Base-by-base conservation (phyloP, 2,888 invertebrate species). In the Catocala fraxini region DNA sequence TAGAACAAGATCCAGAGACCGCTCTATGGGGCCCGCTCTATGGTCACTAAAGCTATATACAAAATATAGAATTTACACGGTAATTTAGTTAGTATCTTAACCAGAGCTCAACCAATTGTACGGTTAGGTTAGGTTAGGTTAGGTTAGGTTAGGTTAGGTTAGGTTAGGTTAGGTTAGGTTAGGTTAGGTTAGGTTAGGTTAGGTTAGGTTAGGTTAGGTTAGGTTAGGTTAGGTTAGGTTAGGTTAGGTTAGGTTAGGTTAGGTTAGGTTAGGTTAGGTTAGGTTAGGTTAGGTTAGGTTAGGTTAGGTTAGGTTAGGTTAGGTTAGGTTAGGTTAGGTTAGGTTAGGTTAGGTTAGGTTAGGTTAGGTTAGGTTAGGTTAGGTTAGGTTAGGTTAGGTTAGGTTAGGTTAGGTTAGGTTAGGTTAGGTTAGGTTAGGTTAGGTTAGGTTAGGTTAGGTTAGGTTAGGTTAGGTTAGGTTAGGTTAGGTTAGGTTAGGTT, bases 341-440 rank as follows among this genome's bases (percentile, higher is more conserved):
- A 70, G 70, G 70, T 70, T 70, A 70, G 70, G 70, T 66, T 70
- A 70, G 70, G 70, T 69, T 65, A 62, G 63, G 63, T 68, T 65
- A 68, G 64, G 64, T 68, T 68, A 65, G 64, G 62, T 58, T 57
- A 54, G 57, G 53, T 63, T 57, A 54, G 59, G 52, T 58, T 59
- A 59, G 59, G 59, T 63, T 56, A 51, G 59, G 56, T 54, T 60
- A 57, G 60, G 57, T 60, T 57, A 60, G 57, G 57, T 57, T 57
- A 60, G 53, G 56, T 68, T 65, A 65, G 64, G 62, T 65, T 69
- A 65, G 68, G 65, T 66, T 62, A 62, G 65, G 65, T 65, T 65
- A 62, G 65, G 58, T 63, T 58, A 58, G 63, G 58, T 63, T 58
- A 53, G 59, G 52, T 58, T 59, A 59, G 59, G 59, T 54, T 46